Base-by-base conservation (phyloP, 2,888 invertebrate genomes). In the Caenorhabditis drosophilae region DNA sequence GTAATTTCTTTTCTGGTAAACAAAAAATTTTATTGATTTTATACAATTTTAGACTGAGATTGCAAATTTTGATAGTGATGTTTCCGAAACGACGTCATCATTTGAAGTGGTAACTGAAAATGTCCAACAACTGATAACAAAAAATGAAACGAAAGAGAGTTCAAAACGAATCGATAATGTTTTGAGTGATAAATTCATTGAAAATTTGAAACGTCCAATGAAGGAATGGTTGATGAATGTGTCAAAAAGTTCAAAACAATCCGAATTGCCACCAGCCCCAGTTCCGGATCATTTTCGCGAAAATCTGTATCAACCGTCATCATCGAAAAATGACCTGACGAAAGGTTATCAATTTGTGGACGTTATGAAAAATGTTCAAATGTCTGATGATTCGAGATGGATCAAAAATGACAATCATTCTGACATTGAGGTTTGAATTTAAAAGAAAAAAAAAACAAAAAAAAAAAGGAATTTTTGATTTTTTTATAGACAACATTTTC, bases 211-310 rank as follows among this genome's bases (percentile, higher is more conserved):
- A 2, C 34, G 51, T 12, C 54, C 57, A 15, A 42, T 23, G n/a
- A 49, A 26, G n/a, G 55, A 58, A 26, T 63, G 63, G 63, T 27
- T 63, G 25, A 40, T 55, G n/a, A 27, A 48, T 34, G 18, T 34
- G 35, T 9, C 40, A 4, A 36, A 15, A n/a, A n/a, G n/a, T n/a
- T 6, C 6, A 6, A 31, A 31, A n/a, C 7, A 9, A 36, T 12
- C 51, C 22, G 48, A 62, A 16, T 44, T 62, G 45, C 60, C 60
- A 41, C 54, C 54, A 26, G 48, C 60, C 25, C 60, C 60, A 27
- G 60, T 60, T 46, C 60, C 60, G 34, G 40, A 42, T 18, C 54
- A 54, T 36, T 60, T 60, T 44, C 49, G 49, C 3, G 51, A 9
- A 15, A 41, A 45, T 22, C 46, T 9, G 6, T 31, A 12, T 31